A percentile compares a stretch with the other conserved stretches of the same genome.
Evolutionary conservation across 1,140 invertebrate species (phyloP).

Genomic region (Drosophila tani): DNA sequence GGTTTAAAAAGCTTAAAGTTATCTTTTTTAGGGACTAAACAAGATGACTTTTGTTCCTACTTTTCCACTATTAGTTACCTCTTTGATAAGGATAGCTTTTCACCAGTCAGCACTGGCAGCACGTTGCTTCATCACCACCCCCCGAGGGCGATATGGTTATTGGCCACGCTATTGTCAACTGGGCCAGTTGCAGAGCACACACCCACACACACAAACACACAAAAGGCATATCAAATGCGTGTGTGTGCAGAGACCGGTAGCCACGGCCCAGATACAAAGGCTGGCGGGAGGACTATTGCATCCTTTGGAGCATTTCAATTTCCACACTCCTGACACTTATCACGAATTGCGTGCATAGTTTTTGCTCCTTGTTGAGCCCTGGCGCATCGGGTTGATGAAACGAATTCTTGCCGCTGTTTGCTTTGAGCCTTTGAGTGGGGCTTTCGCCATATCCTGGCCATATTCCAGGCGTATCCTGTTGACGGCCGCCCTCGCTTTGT

Average conservation of each 20-base stretch:
- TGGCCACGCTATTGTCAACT: constrained; percentile 54
- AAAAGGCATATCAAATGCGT: constrained; percentile 58
- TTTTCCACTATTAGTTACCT: neutral
- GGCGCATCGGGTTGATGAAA: constrained; percentile 60
- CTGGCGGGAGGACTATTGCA: constrained; percentile 47
- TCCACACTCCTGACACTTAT: constrained; percentile 60
- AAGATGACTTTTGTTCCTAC: no score
- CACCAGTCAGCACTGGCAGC: neutral
- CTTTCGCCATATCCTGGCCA: constrained; percentile 57
- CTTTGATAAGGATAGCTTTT: neutral
- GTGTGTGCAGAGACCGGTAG: constrained; percentile 2
- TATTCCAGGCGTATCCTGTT: constrained; percentile 38
- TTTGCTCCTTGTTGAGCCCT: constrained; percentile 22
- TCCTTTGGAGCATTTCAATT: constrained; percentile 72
- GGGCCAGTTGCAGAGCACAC: constrained; percentile 43
- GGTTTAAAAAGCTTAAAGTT: neutral
- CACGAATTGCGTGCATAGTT: constrained; percentile 48
- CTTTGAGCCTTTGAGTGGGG: constrained; percentile 62
- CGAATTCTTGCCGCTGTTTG: constrained; percentile 57
- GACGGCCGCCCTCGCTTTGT: constrained; percentile 38
- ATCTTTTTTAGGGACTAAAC: neutral
- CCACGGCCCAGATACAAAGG: constrained; percentile 13
- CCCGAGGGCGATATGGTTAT: constrained; percentile 33
- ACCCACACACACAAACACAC: neutral
- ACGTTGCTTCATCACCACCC: constrained; percentile 17